Evolutionary conservation across 2,797 vertebrate genomes (phyloP).

Genomic region (Tolypeutes matacus): DNA sequence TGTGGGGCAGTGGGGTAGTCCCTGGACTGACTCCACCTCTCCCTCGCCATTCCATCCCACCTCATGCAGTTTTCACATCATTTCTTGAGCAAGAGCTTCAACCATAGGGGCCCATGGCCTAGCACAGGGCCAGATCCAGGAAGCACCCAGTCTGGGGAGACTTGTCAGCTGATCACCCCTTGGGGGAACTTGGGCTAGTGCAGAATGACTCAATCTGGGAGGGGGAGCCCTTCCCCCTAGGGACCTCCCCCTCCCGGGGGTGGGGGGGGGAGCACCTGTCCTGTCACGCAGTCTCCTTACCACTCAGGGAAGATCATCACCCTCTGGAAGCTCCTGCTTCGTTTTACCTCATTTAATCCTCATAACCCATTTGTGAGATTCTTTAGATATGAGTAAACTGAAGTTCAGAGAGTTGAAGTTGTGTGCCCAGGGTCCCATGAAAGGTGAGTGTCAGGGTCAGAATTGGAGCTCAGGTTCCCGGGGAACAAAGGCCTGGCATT

Average conservation of each 20-base stretch:
- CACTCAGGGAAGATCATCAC: not conserved
- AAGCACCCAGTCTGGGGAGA: not conserved
- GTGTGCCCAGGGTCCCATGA: not conserved
- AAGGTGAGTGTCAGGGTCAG: not conserved
- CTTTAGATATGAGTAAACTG: not conserved
- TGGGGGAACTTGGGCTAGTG: too few relatives aligned
- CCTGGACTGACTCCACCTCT: not conserved
- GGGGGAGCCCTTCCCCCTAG: not conserved
- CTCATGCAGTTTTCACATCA: not conserved
- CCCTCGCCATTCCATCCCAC: not conserved
- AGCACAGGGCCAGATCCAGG: not conserved
- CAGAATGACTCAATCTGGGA: not conserved
- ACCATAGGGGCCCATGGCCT: not conserved
- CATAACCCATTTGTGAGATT: not conserved
- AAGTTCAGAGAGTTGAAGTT: not conserved
- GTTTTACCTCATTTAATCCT: not conserved
- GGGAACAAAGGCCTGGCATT: not conserved
- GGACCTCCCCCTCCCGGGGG: not conserved
- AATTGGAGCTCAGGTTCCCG: not conserved
- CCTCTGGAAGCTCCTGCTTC: not conserved
- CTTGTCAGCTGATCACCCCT: not conserved
- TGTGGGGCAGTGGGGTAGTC: not conserved
- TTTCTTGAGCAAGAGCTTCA: constrained; percentile 53
- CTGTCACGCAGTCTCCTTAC: not conserved
- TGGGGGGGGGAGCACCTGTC: not conserved